Percentiles rank a stretch among this genome's conserved stretches.
These are phyloP conservation scores for Aelia acuminata DNA, from an alignment of 2,888 invertebrate genomes.

Conservation along the genomic window DNA sequence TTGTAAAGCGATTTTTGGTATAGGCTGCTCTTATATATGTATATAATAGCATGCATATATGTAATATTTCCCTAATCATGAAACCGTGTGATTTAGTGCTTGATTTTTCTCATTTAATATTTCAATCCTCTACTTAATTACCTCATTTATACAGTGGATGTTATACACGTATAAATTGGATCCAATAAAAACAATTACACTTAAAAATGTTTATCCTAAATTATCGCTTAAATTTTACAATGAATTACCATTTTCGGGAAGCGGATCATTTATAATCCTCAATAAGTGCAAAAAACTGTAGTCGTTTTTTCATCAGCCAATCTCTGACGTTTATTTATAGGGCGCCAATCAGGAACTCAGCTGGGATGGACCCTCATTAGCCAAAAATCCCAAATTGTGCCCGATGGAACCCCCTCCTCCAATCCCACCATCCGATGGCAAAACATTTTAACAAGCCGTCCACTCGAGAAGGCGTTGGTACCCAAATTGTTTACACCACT, in stretches of 20 bases:
- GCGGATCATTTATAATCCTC: conserved; percentile 1
- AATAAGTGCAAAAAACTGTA: conserved; percentile 29
- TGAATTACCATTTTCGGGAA: background rate
- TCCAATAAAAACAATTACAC: background rate
- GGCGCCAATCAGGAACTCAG: conserved; percentile 32
- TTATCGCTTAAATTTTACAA: background rate
- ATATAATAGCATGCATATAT: too few species aligned
- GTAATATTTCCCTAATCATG: too few species aligned
- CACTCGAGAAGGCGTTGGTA: conserved; percentile 31
- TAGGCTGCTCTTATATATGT: too few species aligned
- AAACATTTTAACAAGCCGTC: conserved; percentile 39
- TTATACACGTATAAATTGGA: too few species aligned
- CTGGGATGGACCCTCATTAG: conserved; percentile 12
- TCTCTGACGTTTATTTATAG: conserved; percentile 16
- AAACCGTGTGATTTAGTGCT: background rate
- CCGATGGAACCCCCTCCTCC: background rate
- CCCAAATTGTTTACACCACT: conserved; percentile 30
- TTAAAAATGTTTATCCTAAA: background rate
- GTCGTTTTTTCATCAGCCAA: background rate
- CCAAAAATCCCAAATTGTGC: background rate
- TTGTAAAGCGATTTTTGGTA: too few species aligned
- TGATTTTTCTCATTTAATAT: background rate
- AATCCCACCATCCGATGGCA: too few species aligned
- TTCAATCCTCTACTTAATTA: background rate
- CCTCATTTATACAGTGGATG: background rate